Conservation (phyloP, 92 coral and sea anemone genomes). For the Heteractis magnifica region DNA sequence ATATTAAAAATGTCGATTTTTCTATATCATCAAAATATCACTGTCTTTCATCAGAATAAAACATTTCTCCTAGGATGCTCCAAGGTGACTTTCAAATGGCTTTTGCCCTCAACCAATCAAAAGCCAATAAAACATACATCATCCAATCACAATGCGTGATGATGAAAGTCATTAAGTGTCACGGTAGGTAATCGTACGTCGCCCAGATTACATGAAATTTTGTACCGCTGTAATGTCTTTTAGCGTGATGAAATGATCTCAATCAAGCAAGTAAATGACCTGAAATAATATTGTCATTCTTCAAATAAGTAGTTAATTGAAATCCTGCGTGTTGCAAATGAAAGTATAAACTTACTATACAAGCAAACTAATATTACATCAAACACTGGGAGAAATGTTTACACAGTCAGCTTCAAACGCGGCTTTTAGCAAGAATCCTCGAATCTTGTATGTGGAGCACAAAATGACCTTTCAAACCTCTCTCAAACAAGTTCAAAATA, state of each 20-base stretch:
- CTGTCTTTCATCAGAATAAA: too few species aligned
- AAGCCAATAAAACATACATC: neutral
- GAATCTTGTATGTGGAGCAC: neutral
- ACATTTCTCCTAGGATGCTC: too few species aligned
- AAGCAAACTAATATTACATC: neutral
- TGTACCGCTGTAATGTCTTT: neutral
- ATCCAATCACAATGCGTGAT: neutral
- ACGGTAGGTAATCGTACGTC: too few species aligned
- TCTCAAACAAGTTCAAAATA: too few species aligned
- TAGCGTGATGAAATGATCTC: neutral
- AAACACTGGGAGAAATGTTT: neutral
- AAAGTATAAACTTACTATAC: neutral
- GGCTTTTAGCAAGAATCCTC: neutral
- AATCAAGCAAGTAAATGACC: neutral
- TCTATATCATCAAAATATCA: too few species aligned
- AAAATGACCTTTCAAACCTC: neutral
- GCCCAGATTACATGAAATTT: neutral
- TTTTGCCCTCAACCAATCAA: neutral
- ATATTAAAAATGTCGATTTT: too few species aligned
- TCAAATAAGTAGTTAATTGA: conserved; percentile 5
- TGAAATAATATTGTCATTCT: conserved; percentile 2
- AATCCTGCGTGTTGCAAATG: neutral
- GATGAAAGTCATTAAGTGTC: neutral
- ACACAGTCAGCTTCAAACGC: neutral
- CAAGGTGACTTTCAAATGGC: too few species aligned